Percentiles rank a stretch among this genome's conserved stretches.
These are phyloP conservation scores for Petrocephalus schoutedeni DNA, from an alignment of 2,797 vertebrate species.

Conservation along the genomic window DNA sequence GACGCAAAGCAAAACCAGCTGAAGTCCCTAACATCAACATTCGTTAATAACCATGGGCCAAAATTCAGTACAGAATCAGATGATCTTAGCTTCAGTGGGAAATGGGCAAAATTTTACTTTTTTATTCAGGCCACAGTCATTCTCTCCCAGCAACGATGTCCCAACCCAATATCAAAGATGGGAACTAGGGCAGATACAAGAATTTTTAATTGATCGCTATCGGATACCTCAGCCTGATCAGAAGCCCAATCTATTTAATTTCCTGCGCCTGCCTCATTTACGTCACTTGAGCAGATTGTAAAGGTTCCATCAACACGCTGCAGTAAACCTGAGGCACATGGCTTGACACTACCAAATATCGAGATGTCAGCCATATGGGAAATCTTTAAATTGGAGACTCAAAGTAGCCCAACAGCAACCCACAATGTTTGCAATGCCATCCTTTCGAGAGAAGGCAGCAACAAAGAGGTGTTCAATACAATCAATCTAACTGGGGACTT, in stretches of 20 bases:
- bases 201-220: not conserved
- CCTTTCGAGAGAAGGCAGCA: not conserved
- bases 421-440: not conserved
- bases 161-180: not conserved
- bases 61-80: not conserved
- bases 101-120: not conserved
- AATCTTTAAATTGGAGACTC: not conserved
- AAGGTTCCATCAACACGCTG: not conserved
- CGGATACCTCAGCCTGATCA: not conserved
- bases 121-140: not conserved
- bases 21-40: not conserved
- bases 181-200: not conserved
- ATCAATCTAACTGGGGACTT: not conserved
- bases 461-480: not conserved
- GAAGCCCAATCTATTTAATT: not conserved
- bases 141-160: not conserved
- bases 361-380: not conserved
- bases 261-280: not conserved
- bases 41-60: not conserved
- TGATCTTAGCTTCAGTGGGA: not conserved
- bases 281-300: not conserved
- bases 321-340: not conserved
- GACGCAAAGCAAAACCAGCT: not conserved
- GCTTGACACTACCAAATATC: not conserved
- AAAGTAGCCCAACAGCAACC: not conserved